Base-by-base conservation (phyloP, 2,797 vertebrate species). In the Mus spretus region DNA sequence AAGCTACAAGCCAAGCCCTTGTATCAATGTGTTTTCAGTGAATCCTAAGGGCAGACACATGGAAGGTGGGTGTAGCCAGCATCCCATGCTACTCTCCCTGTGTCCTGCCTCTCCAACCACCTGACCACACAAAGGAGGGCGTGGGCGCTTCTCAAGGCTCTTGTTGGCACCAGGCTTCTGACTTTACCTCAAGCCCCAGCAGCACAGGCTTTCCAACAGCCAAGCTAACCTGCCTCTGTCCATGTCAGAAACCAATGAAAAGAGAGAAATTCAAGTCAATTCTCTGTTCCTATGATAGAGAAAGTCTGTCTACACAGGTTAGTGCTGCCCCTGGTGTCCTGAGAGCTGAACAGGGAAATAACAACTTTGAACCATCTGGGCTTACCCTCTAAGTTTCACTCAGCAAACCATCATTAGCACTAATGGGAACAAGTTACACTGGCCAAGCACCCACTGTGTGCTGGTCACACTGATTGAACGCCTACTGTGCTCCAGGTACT, bases 141-240 rank as follows among this genome's bases (percentile, higher is more conserved):
- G 55, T 57, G 55, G 53, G 53, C 0, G 3, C 0, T 1, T 14
- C 50, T 53, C 1, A 2, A 0, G 0, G 28, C 55, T 20, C 63
- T 34, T 61, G 55, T 65, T 34, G 20, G n/a, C 34, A 77, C 17
- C 17, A 47, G 75, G n/a, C 7, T 3, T 8, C 28, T 15, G 22
- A 34, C 11, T 47, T 31, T 4, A 24, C 75, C 44, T 63, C 57
- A n/a, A 9, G 14, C 1, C 0, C 0, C 8, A 59, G 55, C 61
- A 26, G 26, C 22, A 57, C 20, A 55, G 59, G 26, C 50, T 81
- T 20, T n/a, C 75, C 57, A 61, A 61, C 34, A 40, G 70, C 55
- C 6, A 40, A 75, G 50, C 13, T 24, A 44, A 37, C 24, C 55
- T 31, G 37, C 31, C 61, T 57, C 8, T 65, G 63, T 11, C 75